A percentile compares a stretch with the other conserved stretches of the same genome.
Conservation (phyloP, 2,888 invertebrate genomes). For the Pherbina coryleti region DNA sequence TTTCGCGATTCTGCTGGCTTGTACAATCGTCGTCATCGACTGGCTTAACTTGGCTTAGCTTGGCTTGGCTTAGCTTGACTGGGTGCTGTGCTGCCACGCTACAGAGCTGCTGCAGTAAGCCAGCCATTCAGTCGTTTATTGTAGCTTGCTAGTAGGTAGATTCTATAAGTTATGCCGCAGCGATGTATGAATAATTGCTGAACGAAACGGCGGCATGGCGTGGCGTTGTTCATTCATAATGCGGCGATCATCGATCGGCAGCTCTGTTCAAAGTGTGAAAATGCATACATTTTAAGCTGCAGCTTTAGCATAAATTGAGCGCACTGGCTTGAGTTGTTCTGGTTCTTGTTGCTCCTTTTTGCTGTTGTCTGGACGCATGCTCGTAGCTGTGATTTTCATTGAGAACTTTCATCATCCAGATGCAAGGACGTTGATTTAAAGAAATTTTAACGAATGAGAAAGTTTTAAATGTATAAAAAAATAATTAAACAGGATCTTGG, state of each 20-base stretch:
- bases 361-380: background rate
- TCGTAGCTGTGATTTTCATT: background rate
- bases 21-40: background rate
- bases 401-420: background rate
- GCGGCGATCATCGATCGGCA: slow-evolving; percentile 19
- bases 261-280: slow-evolving; percentile 26
- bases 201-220: slow-evolving; percentile 17
- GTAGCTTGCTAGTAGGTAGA: background rate
- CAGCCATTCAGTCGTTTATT: background rate
- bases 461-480: background rate
- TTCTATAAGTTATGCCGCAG: slow-evolving; percentile 4
- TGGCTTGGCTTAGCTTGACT: background rate
- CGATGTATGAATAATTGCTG: slow-evolving; percentile 29
- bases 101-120: background rate
- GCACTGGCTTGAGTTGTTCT: background rate
- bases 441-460: background rate
- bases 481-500: too few relatives aligned
- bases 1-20: background rate
- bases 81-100: background rate
- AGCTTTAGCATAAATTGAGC: slow-evolving; percentile 11
- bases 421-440: background rate
- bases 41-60: too few relatives aligned
- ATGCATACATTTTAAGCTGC: slow-evolving; percentile 17
- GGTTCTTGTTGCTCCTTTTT: background rate
- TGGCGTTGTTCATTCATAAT: slow-evolving; percentile 29